Percentiles rank a stretch among this genome's conserved stretches.
phyloP scores from a whole-genome alignment of 2,797 vertebrate species.

The Apogon talboti region DNA sequence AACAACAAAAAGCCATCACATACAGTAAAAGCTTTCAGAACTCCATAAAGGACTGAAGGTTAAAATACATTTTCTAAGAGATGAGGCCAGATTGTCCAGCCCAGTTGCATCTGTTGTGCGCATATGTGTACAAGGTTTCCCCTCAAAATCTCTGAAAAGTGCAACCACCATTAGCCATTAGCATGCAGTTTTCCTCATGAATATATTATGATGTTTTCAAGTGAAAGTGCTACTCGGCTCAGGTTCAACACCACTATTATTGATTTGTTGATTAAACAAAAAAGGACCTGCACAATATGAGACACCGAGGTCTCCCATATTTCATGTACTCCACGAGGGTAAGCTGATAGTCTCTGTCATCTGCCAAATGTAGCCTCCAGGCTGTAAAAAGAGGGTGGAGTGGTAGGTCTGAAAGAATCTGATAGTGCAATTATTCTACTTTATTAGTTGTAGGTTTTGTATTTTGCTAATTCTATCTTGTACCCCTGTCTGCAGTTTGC shows the following conservation, averaged over 20 bases:
- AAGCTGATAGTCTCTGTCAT: slow-evolving; percentile 38
- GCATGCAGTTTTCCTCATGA: slow-evolving; percentile 45
- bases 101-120: neutral
- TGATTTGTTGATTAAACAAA: slow-evolving; percentile 67
- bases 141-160: neutral
- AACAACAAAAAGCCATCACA: too few species aligned
- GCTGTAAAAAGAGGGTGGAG: slow-evolving; percentile 10
- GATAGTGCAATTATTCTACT: too few species aligned
- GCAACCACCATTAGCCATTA: neutral
- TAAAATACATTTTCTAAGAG: too few species aligned
- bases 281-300: slow-evolving; percentile 28
- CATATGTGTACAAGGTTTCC: neutral
- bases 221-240: slow-evolving; percentile 44
- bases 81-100: too few species aligned
- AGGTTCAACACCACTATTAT: slow-evolving; percentile 51
- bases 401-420: slow-evolving; percentile 3
- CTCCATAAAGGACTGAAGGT: too few species aligned
- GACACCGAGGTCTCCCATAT: slow-evolving; percentile 30
- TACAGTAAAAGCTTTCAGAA: too few species aligned
- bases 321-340: slow-evolving; percentile 24
- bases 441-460: too few species aligned
- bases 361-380: slow-evolving; percentile 32
- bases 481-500: too few species aligned
- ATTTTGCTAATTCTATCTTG: too few species aligned
- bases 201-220: slow-evolving; percentile 68